Evolutionary conservation across 53 echinoderm and acorn worm genomes (phyloP).

Genomic region (Hippasteria phrygiana): DNA sequence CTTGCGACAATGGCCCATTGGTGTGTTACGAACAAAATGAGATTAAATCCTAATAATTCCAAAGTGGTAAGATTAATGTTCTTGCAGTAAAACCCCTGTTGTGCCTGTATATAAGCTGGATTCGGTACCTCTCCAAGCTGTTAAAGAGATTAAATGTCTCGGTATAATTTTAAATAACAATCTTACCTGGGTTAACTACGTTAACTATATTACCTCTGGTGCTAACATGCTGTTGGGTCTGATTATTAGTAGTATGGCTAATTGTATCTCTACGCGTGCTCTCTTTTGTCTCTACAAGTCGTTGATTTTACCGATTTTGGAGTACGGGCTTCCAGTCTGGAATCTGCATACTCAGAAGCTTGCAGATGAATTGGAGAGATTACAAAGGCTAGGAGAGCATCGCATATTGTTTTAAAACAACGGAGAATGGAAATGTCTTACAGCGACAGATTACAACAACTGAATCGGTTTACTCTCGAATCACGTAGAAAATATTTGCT

Average conservation of each 20-base stretch:
- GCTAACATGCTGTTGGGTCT: not conserved
- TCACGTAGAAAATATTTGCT: not conserved
- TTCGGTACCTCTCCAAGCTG: not conserved
- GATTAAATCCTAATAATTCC: not conserved
- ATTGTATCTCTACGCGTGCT: not conserved
- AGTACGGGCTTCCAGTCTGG: constrained; percentile 1
- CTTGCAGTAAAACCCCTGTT: not conserved
- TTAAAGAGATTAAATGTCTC: constrained; percentile 14
- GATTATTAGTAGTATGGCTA: constrained; percentile 2
- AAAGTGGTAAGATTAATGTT: not conserved
- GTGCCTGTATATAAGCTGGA: not conserved
- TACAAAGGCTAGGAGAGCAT: constrained; percentile 23
- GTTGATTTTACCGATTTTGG: not conserved
- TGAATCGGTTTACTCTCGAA: not conserved
- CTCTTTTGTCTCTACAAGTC: not conserved
- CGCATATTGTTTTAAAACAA: not conserved
- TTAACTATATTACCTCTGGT: too few relatives aligned
- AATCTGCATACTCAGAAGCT: not conserved
- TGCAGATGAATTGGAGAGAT: not conserved
- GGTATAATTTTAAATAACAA: not conserved
- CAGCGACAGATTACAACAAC: not conserved
- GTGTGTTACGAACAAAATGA: not conserved
- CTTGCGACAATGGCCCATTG: not conserved
- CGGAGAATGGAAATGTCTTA: constrained; percentile 18
- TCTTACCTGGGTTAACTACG: constrained; percentile 5